phyloP scores from a whole-genome alignment of 2,113 vertebrate genomes.

The Datnioides undecimradiatus region DNA sequence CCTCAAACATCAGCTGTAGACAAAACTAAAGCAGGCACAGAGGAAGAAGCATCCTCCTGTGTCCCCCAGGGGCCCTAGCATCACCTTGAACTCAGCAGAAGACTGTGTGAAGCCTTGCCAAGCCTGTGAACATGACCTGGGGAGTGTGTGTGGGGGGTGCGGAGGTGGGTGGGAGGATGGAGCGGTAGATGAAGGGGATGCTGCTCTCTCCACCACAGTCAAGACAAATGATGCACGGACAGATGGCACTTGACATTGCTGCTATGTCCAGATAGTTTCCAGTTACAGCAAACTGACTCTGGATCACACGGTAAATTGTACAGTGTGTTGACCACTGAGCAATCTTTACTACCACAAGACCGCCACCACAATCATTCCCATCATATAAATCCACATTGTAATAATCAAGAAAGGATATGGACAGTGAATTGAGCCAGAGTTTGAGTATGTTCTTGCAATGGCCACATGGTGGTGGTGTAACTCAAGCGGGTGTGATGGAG shows the following conservation, averaged over 20 bases:
- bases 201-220: constrained; percentile 59
- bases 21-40: constrained; percentile 79
- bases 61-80: constrained; percentile 62
- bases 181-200: constrained; percentile 60
- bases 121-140: constrained; percentile 81
- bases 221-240: constrained; percentile 81
- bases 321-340: constrained; percentile 15
- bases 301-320: constrained; percentile 24
- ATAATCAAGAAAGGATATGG: not conserved
- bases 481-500: not conserved
- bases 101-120: constrained; percentile 81
- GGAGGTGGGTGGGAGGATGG: constrained; percentile 9
- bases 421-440: not conserved
- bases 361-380: not conserved
- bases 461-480: constrained; percentile 62
- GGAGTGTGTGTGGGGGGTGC: constrained; percentile 26
- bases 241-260: constrained; percentile 73
- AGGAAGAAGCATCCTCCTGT: constrained; percentile 56
- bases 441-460: constrained; percentile 7
- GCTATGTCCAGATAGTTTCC: constrained; percentile 59
- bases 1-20: constrained; percentile 83
- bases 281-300: constrained; percentile 51
- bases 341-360: constrained; percentile 3
- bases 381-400: not conserved
- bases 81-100: constrained; percentile 73